Percentiles rank a stretch among this genome's conserved stretches.
phyloP scores from a whole-genome alignment of 2,113 vertebrate species.

The Tychaedon coryphoeus region DNA sequence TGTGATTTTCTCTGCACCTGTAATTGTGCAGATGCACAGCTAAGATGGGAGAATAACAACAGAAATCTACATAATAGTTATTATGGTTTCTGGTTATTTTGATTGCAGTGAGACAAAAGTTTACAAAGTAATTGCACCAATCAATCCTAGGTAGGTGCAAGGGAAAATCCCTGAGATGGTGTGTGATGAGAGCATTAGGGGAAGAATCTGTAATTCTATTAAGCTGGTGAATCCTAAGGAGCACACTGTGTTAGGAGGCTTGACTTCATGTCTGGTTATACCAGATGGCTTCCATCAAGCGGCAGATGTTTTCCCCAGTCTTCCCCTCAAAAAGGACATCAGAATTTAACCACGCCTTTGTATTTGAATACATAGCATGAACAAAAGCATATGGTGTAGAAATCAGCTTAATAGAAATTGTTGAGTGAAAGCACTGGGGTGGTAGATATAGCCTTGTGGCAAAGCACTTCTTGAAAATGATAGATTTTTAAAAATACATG shows the following conservation, averaged over 20 bases:
- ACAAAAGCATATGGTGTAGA: not conserved
- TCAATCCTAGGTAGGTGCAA: constrained; percentile 9
- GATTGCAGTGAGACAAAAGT: constrained; percentile 39
- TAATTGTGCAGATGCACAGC: not conserved
- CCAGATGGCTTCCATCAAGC: constrained; percentile 61
- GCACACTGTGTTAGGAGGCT: not conserved
- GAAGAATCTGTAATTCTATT: not conserved
- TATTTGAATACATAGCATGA: not conserved
- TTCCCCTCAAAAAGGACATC: constrained; percentile 26
- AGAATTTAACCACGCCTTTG: constrained; percentile 40
- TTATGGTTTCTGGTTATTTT: constrained; percentile 54
- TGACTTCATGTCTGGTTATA: constrained; percentile 52
- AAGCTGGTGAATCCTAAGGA: not conserved
- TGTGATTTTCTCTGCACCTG: constrained; percentile 27
- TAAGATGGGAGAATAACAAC: constrained; percentile 6
- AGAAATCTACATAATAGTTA: constrained; percentile 42
- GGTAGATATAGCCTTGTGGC: not conserved
- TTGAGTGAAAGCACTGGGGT: not conserved
- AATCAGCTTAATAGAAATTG: not conserved
- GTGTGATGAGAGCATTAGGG: not conserved
- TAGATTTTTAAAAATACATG: not conserved
- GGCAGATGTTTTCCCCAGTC: constrained; percentile 56
- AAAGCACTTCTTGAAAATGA: not conserved
- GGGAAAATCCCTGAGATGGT: not conserved
- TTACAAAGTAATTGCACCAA: constrained; percentile 41